Base-by-base conservation (phyloP, 2,113 vertebrate species). In the Gobio gobio region DNA sequence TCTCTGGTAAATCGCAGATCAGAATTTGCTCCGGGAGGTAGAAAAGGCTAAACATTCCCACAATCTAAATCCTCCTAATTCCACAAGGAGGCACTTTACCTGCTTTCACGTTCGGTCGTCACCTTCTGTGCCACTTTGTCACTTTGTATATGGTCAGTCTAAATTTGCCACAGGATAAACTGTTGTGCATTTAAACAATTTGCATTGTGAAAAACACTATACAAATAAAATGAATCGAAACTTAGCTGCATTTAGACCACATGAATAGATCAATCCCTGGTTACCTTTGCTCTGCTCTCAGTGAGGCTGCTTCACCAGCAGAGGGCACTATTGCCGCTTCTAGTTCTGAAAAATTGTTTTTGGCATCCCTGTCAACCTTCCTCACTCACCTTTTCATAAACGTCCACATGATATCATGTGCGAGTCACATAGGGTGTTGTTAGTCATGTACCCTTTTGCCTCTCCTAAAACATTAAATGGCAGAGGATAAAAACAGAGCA, bases 1-100 rank as follows among this genome's bases (percentile, higher is more conserved):
- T 82, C 64, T 66, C 68, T 13, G 66, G 66, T 78, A 85, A 86
- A 83, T 87, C 66, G 6, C 72, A 73, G 81, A 80, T 80, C 64
- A 26, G 73, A 66, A 74, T 58, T 29, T 49, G 75, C 36, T 29
- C 13, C 33, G 33, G 54, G n/a, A 61, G 61, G 40, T 20, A 36
- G 40, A 80, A 12, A 24, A 26, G 10, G 20, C 58, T 49, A 47
- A 49, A 68, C 47, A 54, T 54, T 9, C 3, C 14, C 14, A 33
- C 24, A 54, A 76, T 54, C 14, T 33, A 76, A 47, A 33, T 54
- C 47, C 74, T 76, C 24, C 45, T 4, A 51, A 51, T 9, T 75
- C 49, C 45, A 33, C 8, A 26, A 10, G 7, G 8, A 54, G 49
- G 40, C 22, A 73, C 70, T 24, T 72, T 5, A 73, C 43, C 22